A percentile compares a stretch with the other conserved stretches of the same genome.
phyloP scores from a whole-genome alignment of 2,113 vertebrate genomes.

The Dicerorhinus sumatrensis region DNA sequence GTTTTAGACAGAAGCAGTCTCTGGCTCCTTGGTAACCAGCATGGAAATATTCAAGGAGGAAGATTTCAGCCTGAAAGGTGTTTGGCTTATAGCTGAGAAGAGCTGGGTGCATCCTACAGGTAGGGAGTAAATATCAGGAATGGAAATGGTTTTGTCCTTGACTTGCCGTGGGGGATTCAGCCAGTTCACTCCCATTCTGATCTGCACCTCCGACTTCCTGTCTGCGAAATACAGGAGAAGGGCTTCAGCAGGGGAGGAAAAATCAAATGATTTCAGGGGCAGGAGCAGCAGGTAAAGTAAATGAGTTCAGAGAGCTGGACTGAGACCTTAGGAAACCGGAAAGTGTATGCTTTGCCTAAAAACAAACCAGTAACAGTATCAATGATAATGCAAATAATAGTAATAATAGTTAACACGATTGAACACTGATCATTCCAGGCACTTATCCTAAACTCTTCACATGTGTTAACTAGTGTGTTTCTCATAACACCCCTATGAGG shows the following conservation, averaged over 20 bases:
- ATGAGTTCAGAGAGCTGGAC: background rate
- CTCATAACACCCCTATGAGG: background rate
- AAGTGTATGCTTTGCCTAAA: background rate
- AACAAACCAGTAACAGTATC: background rate
- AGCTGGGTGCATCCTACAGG: background rate
- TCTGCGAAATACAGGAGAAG: background rate
- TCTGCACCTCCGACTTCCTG: background rate
- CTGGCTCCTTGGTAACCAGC: background rate
- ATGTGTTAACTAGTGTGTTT: background rate
- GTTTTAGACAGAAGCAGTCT: background rate
- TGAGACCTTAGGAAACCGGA: background rate
- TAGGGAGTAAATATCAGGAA: background rate
- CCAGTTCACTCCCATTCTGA: background rate
- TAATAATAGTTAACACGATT: rapidly evolving
- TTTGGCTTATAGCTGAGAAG: background rate
- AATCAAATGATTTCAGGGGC: background rate
- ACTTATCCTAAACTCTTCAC: background rate
- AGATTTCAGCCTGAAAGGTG: background rate
- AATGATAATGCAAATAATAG: background rate
- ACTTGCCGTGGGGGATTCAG: background rate
- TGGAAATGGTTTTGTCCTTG: background rate
- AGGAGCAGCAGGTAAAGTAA: background rate
- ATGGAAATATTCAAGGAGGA: background rate
- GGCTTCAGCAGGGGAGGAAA: background rate
- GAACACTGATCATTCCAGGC: background rate